Conservation (phyloP, 35 echinoderm and acorn worm species). For the Ophioderma brevispina region DNA sequence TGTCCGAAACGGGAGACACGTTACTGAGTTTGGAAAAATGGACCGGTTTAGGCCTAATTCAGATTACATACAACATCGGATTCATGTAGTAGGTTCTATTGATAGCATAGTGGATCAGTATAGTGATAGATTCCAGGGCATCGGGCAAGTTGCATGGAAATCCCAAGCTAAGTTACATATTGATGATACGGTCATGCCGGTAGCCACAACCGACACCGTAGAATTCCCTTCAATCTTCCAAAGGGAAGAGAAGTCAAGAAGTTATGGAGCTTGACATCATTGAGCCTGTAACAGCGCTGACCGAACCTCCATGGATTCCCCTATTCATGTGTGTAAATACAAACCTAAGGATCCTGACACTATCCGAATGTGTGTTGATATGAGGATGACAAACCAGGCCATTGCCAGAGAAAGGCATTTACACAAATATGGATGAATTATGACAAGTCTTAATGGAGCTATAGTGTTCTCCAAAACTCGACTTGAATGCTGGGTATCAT, state of each 20-base stretch:
- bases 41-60: no score
- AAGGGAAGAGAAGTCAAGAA: constrained; percentile 43
- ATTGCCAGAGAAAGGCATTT: constrained; percentile 42
- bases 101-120: constrained; percentile 10
- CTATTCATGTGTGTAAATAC: constrained; percentile 17
- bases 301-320: constrained; percentile 34
- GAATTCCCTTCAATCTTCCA: constrained; percentile 61
- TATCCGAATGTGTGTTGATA: constrained; percentile 56
- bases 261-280: constrained; percentile 44
- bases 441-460: constrained; percentile 44
- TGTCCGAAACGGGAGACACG: no score
- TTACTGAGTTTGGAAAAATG: no score
- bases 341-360: constrained; percentile 40
- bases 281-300: constrained; percentile 7
- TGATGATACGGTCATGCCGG: constrained; percentile 6
- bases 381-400: constrained; percentile 36
- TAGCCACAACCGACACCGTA: constrained; percentile 56
- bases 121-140: constrained; percentile 35
- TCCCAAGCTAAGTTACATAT: constrained; percentile 47
- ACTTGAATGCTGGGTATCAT: constrained; percentile 65
- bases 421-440: constrained; percentile 76
- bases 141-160: constrained; percentile 63
- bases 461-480: constrained; percentile 55
- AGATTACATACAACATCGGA: no score
- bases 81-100: no score